Conservation (phyloP, 1,140 invertebrate species). For the Belonocnema kinseyi region DNA sequence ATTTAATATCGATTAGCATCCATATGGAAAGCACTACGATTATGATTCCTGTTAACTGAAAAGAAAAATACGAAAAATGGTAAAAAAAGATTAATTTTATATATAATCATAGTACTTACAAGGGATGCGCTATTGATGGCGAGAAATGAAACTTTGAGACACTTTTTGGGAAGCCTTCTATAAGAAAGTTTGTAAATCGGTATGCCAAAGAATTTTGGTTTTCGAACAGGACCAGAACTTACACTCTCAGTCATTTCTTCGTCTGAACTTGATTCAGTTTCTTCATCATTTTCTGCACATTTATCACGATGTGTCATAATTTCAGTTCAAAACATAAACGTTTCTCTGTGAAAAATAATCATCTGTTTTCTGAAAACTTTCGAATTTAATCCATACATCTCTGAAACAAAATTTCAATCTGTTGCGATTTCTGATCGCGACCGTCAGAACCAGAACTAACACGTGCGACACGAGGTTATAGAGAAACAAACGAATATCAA, state of each 20-base stretch:
- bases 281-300: not conserved
- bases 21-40: conserved; percentile 53
- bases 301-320: conserved; percentile 15
- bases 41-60: conserved; percentile 44
- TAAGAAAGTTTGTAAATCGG: conserved; percentile 45
- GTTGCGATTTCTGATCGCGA: no score
- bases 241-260: conserved; percentile 52
- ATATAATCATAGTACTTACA: not conserved
- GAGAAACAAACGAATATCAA: no score
- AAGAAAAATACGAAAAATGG: not conserved
- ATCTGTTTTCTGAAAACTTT: no score
- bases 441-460: no score
- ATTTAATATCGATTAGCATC: conserved; percentile 52
- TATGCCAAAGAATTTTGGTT: conserved; percentile 46
- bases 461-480: no score
- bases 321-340: not conserved
- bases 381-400: no score
- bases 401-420: no score
- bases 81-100: conserved; percentile 11
- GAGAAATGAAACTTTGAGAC: conserved; percentile 43
- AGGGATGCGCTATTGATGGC: not conserved
- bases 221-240: conserved; percentile 46
- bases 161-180: conserved; percentile 49
- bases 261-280: conserved; percentile 37
- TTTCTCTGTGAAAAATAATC: not conserved